Evolutionary conservation across 1,140 invertebrate species (phyloP), one percentile per base, ranked within the genome.

Genomic region (Centruroides sculpturatus): DNA sequence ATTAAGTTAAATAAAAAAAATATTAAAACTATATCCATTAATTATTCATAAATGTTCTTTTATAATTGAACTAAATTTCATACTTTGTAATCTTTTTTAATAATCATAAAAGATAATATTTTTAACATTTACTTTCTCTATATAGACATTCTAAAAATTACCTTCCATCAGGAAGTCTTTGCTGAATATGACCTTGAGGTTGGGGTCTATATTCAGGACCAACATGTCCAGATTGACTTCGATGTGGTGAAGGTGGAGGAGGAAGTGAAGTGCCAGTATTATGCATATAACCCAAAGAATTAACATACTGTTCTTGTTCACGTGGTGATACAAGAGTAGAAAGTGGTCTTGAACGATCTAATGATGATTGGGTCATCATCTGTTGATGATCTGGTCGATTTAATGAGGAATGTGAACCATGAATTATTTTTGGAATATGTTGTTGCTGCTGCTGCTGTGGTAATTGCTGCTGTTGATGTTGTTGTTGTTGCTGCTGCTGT

Each of bases 241-340:
- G 47, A 8, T 59, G 62, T 4, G n/a, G 35, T 34, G 56, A 55
- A 3, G 47, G 50, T 51, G 55, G 57, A 7, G 62, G 62, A 12
- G 62, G 59, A 48, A 13, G 12, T 5, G 59, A 59, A 35, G 59
- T 59, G 4, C 58, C 62, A 51, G 57, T 56, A 53, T 60, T 60
- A 54, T 63, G 62, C 13, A 34, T 47, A 55, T 64, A 64, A 11
- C 59, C 59, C 49, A 64, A 57, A 4, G 64, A 59, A 34, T 60
- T 62, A 0, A 56, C 56, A 61, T 64, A 66, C 10, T 69, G 68
- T 35, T 68, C 65, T 47, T 66, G 59, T 53, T 71, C 69, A 50
- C 68, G 61, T 13, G 67, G 76, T 3, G 77, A 71, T 35, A 82
- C 71, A 55, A 81, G 78, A 0, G 81, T 80, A 0, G 81, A 82